These are phyloP conservation scores for Xenopus borealis DNA, from an alignment of 2,113 vertebrate genomes.

Conservation along the genomic window DNA sequence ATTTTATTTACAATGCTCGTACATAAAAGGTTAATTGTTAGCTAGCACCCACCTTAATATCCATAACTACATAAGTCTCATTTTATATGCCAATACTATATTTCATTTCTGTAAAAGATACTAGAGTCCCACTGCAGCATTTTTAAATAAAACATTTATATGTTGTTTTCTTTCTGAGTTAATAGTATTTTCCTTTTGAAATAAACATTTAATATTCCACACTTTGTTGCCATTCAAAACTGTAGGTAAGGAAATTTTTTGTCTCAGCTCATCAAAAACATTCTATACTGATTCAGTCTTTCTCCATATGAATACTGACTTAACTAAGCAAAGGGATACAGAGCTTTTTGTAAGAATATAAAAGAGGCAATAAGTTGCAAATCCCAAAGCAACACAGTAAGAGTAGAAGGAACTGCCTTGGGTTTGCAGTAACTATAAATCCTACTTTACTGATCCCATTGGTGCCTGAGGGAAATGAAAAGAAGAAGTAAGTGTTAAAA, in stretches of 20 bases:
- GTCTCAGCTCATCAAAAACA: too few species aligned
- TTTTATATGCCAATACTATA: too few species aligned
- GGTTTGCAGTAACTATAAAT: constrained; percentile 64
- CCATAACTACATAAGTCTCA: too few species aligned
- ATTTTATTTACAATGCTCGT: too few species aligned
- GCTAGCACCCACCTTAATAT: too few species aligned
- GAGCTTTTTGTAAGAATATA: constrained; percentile 60
- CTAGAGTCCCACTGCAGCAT: too few species aligned
- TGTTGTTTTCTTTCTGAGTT: not conserved
- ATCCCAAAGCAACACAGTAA: constrained; percentile 65
- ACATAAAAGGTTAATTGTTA: too few species aligned
- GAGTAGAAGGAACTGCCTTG: constrained; percentile 57
- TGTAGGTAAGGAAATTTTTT: too few species aligned
- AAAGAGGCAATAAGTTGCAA: constrained; percentile 63
- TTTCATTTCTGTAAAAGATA: too few species aligned
- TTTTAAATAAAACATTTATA: too few species aligned
- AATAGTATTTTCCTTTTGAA: not conserved
- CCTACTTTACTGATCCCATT: constrained; percentile 60
- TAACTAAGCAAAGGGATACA: constrained; percentile 54
- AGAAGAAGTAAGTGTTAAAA: constrained; percentile 58
- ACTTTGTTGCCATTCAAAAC: too few species aligned
- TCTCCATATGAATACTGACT: constrained; percentile 56
- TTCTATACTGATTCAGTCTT: constrained; percentile 42
- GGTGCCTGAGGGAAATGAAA: constrained; percentile 56
- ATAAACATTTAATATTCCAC: not conserved